phyloP scores from a whole-genome alignment of 2,113 vertebrate genomes.

The Promerops cafer region DNA sequence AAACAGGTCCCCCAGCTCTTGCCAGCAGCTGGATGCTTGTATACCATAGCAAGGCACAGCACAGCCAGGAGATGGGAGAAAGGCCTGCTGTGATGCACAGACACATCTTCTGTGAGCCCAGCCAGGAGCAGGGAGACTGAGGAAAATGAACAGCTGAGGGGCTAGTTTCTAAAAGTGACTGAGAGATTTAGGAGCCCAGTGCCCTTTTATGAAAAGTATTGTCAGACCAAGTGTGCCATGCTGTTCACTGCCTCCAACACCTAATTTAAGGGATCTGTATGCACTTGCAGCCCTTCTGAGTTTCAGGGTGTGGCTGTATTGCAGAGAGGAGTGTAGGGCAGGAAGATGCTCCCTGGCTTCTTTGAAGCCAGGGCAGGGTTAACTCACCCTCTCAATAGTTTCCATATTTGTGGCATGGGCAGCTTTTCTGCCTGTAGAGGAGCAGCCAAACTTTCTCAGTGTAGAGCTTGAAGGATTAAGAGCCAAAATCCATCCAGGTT shows the following conservation, averaged over 20 bases:
- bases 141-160: background rate
- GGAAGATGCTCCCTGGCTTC: background rate
- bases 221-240: background rate
- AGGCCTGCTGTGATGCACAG: background rate
- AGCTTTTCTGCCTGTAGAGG: background rate
- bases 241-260: background rate
- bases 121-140: background rate
- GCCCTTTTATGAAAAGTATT: background rate
- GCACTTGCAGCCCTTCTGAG: background rate
- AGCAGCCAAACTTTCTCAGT: background rate
- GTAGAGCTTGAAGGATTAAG: background rate
- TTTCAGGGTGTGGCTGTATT: background rate
- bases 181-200: background rate
- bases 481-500: background rate
- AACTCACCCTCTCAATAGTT: background rate
- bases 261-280: background rate
- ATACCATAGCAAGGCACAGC: background rate
- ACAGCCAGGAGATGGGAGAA: background rate
- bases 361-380: background rate
- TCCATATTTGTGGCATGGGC: background rate
- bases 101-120: background rate
- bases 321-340: background rate
- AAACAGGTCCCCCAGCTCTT: background rate
- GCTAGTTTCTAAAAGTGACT: background rate
- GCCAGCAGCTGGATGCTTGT: background rate